Evolutionary conservation across 2,113 vertebrate species (phyloP).

Genomic region (Antechinus flavipes): DNA sequence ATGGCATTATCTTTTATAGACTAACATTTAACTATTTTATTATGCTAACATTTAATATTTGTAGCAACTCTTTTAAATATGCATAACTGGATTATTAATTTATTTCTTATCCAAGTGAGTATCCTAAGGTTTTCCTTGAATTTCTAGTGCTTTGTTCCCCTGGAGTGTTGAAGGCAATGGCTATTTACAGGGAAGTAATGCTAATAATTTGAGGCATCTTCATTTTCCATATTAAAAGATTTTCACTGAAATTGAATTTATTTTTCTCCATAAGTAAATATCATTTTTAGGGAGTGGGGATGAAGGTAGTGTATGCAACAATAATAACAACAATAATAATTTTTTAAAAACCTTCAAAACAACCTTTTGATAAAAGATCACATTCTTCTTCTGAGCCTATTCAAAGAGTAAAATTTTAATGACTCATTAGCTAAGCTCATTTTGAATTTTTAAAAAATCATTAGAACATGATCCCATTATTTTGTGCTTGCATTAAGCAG

Average conservation of each 20-base stretch:
- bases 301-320: neutral
- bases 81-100: slow-evolving; percentile 14
- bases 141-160: neutral
- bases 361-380: slow-evolving; percentile 70
- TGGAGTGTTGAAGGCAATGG: neutral
- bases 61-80: slow-evolving; percentile 21
- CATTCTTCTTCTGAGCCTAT: slow-evolving; percentile 56
- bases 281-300: slow-evolving; percentile 52
- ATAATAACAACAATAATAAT: neutral
- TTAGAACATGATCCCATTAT: slow-evolving; percentile 69
- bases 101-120: neutral
- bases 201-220: slow-evolving; percentile 31
- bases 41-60: neutral
- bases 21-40: neutral
- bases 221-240: neutral
- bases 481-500: slow-evolving; percentile 71
- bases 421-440: slow-evolving; percentile 79
- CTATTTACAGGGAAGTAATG: slow-evolving; percentile 5
- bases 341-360: slow-evolving; percentile 62
- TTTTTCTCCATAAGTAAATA: slow-evolving; percentile 39
- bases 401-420: slow-evolving; percentile 78
- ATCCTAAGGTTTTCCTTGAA: neutral
- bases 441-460: slow-evolving; percentile 67
- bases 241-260: slow-evolving; percentile 35
- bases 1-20: slow-evolving; percentile 5